Conservation (phyloP, 1,140 invertebrate genomes). For the Dufourea novaeangliae region DNA sequence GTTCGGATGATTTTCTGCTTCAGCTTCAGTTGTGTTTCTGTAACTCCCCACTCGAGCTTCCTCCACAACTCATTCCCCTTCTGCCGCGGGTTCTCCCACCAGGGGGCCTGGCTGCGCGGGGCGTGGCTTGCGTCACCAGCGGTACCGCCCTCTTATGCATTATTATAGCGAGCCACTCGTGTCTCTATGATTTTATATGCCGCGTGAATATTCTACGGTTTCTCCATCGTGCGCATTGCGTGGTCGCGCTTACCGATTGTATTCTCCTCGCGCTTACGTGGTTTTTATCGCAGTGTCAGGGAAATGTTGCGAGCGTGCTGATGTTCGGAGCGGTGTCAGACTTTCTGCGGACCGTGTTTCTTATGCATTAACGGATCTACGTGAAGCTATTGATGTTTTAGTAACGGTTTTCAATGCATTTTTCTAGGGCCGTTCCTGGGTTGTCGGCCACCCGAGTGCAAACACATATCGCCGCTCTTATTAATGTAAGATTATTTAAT, state of each 20-base stretch:
- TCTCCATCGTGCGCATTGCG: slow-evolving; percentile 53
- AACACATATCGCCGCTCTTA: too few relatives aligned
- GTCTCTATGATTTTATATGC: slow-evolving; percentile 80
- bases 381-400: neutral
- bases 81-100: slow-evolving; percentile 55
- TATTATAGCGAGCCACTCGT: slow-evolving; percentile 78
- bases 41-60: slow-evolving; percentile 27
- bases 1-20: slow-evolving; percentile 45
- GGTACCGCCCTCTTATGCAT: slow-evolving; percentile 80
- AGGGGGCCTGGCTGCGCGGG: slow-evolving; percentile 21
- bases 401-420: neutral
- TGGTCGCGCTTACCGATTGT: slow-evolving; percentile 25
- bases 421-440: too few relatives aligned
- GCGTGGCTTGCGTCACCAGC: slow-evolving; percentile 43
- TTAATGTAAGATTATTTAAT: too few relatives aligned
- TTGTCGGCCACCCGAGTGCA: too few relatives aligned
- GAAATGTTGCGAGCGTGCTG: slow-evolving; percentile 17
- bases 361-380: neutral
- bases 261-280: slow-evolving; percentile 43
- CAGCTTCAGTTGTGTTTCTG: slow-evolving; percentile 41
- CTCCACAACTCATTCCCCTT: slow-evolving; percentile 52
- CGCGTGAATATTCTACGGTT: slow-evolving; percentile 72
- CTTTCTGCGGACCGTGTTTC: slow-evolving; percentile 20
- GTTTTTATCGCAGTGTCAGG: slow-evolving; percentile 38
- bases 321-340: neutral